phyloP scores from a whole-genome alignment of 2,888 invertebrate species.

The Penaeus monodon region DNA sequence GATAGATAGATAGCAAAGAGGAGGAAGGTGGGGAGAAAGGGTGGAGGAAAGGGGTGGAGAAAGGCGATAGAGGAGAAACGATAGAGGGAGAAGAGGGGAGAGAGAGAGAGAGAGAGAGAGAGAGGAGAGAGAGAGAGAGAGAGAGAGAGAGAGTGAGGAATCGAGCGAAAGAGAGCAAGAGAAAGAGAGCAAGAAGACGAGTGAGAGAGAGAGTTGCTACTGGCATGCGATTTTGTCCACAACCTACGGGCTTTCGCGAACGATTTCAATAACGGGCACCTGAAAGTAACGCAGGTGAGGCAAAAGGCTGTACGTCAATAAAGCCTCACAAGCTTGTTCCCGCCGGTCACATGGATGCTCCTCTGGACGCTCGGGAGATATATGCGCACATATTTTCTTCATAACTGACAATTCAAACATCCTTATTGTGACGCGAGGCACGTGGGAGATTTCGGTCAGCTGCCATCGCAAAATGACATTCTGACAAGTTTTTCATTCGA shows the following conservation, averaged over 20 bases:
- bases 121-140: not conserved
- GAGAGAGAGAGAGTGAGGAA: not conserved
- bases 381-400: slow-evolving; percentile 4
- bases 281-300: too few relatives aligned
- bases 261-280: too few relatives aligned
- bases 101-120: not conserved
- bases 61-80: not conserved
- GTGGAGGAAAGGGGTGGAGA: too few relatives aligned
- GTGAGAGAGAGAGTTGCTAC: not conserved
- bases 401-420: slow-evolving; percentile 6
- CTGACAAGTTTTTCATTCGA: slow-evolving; percentile 45
- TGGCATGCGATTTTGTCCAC: too few relatives aligned
- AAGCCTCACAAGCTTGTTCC: not conserved
- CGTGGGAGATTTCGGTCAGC: slow-evolving; percentile 10
- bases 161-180: not conserved
- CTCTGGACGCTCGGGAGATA: not conserved
- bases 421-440: not conserved
- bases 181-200: not conserved
- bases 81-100: not conserved
- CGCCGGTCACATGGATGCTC: not conserved
- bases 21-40: too few relatives aligned
- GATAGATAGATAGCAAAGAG: too few relatives aligned
- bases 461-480: slow-evolving; percentile 47
- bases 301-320: too few relatives aligned
- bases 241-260: too few relatives aligned